A percentile compares a stretch with the other conserved stretches of the same genome.
Conservation (phyloP, 2,113 vertebrate genomes). For the Empidonax traillii region DNA sequence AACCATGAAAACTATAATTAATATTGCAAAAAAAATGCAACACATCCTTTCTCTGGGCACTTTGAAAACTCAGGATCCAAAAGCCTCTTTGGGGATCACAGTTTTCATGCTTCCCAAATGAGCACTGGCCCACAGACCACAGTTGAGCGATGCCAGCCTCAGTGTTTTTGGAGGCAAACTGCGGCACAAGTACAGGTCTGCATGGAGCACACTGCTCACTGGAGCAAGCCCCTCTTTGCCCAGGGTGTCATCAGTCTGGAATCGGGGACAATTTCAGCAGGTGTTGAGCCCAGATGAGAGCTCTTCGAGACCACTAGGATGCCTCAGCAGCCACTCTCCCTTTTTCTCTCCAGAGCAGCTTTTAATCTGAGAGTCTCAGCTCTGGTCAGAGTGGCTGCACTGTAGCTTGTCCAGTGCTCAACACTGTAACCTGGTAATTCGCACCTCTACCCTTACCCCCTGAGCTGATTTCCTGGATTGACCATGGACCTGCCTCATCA, state of each 20-base stretch:
- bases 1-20: not conserved
- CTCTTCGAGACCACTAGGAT: not conserved
- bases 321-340: not conserved
- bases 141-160: rapidly evolving
- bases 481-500: not conserved
- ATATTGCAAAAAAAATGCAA: not conserved
- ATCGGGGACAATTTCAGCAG: not conserved
- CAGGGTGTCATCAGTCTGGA: not conserved
- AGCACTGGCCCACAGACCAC: rapidly evolving
- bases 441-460: not conserved
- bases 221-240: not conserved
- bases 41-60: not conserved
- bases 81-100: not conserved
- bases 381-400: rapidly evolving
- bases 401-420: not conserved
- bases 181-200: not conserved
- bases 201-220: rapidly evolving
- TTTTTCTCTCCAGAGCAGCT: not conserved
- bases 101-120: not conserved
- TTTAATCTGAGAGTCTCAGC: not conserved
- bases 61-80: not conserved
- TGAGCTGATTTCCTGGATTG: not conserved
- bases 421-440: not conserved
- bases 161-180: rapidly evolving
- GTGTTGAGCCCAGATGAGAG: not conserved